phyloP scores from a whole-genome alignment of 1,140 invertebrate genomes.

The Pararge aegeria region DNA sequence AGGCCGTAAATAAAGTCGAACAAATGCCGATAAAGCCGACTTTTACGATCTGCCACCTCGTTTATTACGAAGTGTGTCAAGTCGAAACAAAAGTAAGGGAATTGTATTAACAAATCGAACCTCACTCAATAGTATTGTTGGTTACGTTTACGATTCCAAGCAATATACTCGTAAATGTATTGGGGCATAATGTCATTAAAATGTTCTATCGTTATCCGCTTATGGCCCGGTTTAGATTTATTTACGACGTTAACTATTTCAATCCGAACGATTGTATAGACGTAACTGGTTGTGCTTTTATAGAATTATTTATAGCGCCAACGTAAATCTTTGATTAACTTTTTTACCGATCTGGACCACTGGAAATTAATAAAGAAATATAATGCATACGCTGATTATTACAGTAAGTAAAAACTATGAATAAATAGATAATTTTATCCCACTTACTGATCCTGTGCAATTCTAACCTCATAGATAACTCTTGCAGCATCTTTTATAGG shows the following conservation, averaged over 20 bases:
- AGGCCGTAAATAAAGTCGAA: conserved; percentile 64
- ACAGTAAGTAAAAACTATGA: not conserved
- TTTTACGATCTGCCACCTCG: conserved; percentile 72
- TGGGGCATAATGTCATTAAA: conserved; percentile 51
- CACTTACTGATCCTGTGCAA: too few species aligned
- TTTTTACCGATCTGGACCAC: conserved; percentile 20
- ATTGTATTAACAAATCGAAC: conserved; percentile 63
- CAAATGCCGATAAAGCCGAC: conserved; percentile 58
- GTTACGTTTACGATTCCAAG: conserved; percentile 50
- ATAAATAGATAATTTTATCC: not conserved
- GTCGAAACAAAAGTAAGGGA: conserved; percentile 53
- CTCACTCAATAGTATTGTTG: conserved; percentile 57
- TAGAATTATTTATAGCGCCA: conserved; percentile 33
- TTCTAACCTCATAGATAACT: too few species aligned
- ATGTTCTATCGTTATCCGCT: conserved; percentile 48
- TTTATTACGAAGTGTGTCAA: conserved; percentile 55
- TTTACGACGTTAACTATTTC: conserved; percentile 47
- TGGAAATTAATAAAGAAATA: not conserved
- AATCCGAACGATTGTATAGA: conserved; percentile 36
- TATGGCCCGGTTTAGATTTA: conserved; percentile 48
- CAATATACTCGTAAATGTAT: conserved; percentile 37
- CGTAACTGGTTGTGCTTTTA: conserved; percentile 37
- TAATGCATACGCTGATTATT: not conserved
- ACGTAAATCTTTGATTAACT: conserved; percentile 26
- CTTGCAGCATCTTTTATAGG: too few species aligned